Base-by-base conservation (phyloP, 1,140 invertebrate species). In the Papilio machaon region DNA sequence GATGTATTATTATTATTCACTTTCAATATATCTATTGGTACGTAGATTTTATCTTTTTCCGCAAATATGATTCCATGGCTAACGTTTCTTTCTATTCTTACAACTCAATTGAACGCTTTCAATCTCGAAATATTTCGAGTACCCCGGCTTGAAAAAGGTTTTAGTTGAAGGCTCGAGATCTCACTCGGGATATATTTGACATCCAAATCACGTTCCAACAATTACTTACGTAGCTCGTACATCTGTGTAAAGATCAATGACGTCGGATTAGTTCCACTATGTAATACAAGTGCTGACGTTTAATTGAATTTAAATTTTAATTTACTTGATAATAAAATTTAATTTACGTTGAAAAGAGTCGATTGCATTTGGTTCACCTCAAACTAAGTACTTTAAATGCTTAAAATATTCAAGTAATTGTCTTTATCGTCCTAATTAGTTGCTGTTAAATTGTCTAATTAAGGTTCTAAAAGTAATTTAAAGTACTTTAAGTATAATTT, bases 41-140 rank as follows among this genome's bases (percentile, higher is more conserved):
- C 30, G 23, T 23, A 64, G 60, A 64, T 64, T 64, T 35, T 64
- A 30, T 64, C 60, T 64, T 64, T 64, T 64, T 64, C 23, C 60
- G 23, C 60, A 64, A 64, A 30, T 64, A 73, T 38, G 15, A 73
- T 75, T 49, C 73, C 38, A 15, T 19, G n/a, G 73, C 52, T 75
- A 75, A 47, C 43, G n/a, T 47, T 75, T 49, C 30, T 75, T 47
- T 75, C 46, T 0, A 47, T 23, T 49, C 43, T 49, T 23, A 75
- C 38, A 47, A 47, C 46, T 75, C 73, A 23, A 75, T 75, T 75
- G 38, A 75, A 75, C 47, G 43, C 73, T 75, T 49, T 46, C 38
- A 46, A 47, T 75, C 73, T 46, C 73, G 43, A 75, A 75, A 75
- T 47, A 75, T 75, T 75, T 75, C 73, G 43, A 75, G 73, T 75